phyloP scores from a whole-genome alignment of 1,140 invertebrate species.

The Dendrolimus punctatus region DNA sequence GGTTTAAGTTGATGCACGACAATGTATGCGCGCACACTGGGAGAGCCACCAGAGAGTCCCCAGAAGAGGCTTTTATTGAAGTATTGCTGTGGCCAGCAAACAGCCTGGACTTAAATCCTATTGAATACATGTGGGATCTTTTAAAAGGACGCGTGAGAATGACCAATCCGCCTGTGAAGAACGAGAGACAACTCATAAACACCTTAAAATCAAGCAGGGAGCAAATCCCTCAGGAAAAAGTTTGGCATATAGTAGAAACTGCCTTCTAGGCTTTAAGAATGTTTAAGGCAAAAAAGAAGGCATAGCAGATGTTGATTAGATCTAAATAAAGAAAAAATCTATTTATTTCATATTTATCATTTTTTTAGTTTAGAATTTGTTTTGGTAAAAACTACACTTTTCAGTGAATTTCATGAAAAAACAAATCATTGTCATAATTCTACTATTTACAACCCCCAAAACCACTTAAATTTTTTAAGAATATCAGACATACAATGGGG shows the following conservation, averaged over 20 bases:
- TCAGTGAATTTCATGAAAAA: no score
- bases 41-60: not conserved
- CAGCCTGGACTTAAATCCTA: slow-evolving; percentile 1
- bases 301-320: no score
- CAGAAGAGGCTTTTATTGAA: no score
- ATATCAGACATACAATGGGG: no score
- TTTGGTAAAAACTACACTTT: no score
- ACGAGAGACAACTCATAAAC: slow-evolving; percentile 9
- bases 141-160: slow-evolving; percentile 7
- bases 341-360: no score
- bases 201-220: slow-evolving; percentile 11
- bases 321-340: no score
- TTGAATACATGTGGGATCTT: slow-evolving; percentile 7
- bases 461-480: no score
- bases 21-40: slow-evolving; percentile 33
- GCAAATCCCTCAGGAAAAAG: slow-evolving; percentile 9
- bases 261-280: slow-evolving; percentile 2
- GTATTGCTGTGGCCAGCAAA: no score
- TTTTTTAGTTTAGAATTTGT: no score
- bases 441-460: no score
- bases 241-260: not conserved
- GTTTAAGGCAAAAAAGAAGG: not conserved
- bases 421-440: no score
- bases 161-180: slow-evolving; percentile 9
- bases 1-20: slow-evolving; percentile 25